Conservation (phyloP, 2,797 vertebrate species). For the Clarias pachynema region DNA sequence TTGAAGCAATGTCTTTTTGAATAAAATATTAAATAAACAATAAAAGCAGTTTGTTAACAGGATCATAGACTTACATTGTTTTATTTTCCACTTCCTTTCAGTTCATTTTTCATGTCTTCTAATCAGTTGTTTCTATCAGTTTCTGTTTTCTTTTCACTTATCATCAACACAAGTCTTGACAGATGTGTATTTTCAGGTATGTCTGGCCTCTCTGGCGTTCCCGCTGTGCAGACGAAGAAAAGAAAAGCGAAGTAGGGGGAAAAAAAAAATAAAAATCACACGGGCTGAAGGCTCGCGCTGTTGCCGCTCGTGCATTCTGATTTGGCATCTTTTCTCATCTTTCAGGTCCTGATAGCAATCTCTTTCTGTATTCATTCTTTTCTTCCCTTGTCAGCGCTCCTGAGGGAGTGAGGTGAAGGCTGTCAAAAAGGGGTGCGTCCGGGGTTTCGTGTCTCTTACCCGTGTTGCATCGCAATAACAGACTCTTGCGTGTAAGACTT, state of each 20-base stretch:
- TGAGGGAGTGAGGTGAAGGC: constrained; percentile 53
- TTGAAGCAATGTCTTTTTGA: not conserved
- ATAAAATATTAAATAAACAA: not conserved
- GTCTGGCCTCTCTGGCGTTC: constrained; percentile 28
- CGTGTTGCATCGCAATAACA: constrained; percentile 54
- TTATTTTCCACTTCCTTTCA: not conserved
- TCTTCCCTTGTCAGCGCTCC: constrained; percentile 63
- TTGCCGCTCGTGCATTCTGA: constrained; percentile 34
- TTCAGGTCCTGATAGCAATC: constrained; percentile 66
- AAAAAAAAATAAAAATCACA: constrained; percentile 35
- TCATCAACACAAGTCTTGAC: constrained; percentile 30
- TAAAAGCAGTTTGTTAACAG: not conserved
- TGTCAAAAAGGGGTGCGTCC: constrained; percentile 50
- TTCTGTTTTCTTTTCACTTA: constrained; percentile 20
- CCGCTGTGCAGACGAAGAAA: constrained; percentile 31
- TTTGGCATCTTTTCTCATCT: constrained; percentile 59
- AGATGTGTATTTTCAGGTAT: constrained; percentile 40
- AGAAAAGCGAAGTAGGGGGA: constrained; percentile 19
- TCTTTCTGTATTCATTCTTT: constrained; percentile 66
- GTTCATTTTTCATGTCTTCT: constrained; percentile 6
- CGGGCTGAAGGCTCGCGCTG: constrained; percentile 24
- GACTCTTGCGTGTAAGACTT: not conserved
- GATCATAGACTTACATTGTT: not conserved
- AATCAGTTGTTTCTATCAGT: constrained; percentile 11
- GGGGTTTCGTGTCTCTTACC: constrained; percentile 52